Percentiles rank a stretch among this genome's conserved stretches.
phyloP scores from a whole-genome alignment of 2,888 invertebrate genomes.

The Rutpela maculata region DNA sequence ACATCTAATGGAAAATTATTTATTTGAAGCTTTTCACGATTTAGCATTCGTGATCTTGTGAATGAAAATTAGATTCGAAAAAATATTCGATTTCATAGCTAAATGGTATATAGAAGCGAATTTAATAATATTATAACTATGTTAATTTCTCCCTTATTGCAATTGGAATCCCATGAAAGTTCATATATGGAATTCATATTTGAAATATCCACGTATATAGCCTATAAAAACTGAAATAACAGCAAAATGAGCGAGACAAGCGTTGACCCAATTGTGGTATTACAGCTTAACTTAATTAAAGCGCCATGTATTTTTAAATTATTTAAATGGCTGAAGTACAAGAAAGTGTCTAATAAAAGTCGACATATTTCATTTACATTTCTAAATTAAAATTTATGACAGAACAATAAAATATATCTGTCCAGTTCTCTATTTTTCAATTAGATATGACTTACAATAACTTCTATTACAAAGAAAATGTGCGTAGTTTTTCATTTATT shows the following conservation, averaged over 20 bases:
- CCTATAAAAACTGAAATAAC: not conserved
- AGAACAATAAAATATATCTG: no score
- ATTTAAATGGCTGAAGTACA: no score
- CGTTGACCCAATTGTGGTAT: slow-evolving; percentile 1
- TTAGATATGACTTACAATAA: no score
- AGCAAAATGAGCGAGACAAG: not conserved
- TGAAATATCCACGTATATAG: not conserved
- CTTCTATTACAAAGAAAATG: no score
- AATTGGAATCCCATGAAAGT: not conserved
- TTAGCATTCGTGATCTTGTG: not conserved
- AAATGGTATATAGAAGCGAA: not conserved
- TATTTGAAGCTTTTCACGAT: not conserved
- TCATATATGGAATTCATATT: not conserved
- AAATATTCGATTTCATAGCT: not conserved
- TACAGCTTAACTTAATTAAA: slow-evolving; percentile 12
- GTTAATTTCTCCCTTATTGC: not conserved
- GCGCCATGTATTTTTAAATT: not conserved
- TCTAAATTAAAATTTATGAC: no score
- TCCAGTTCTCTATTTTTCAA: no score
- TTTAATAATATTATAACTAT: slow-evolving; percentile 17
- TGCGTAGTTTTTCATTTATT: no score
- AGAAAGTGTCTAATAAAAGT: no score
- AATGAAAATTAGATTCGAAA: slow-evolving; percentile 5
- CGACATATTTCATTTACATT: no score
- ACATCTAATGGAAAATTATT: not conserved